phyloP scores from a whole-genome alignment of 2,888 invertebrate genomes.

The Chrysina gloriosa region DNA sequence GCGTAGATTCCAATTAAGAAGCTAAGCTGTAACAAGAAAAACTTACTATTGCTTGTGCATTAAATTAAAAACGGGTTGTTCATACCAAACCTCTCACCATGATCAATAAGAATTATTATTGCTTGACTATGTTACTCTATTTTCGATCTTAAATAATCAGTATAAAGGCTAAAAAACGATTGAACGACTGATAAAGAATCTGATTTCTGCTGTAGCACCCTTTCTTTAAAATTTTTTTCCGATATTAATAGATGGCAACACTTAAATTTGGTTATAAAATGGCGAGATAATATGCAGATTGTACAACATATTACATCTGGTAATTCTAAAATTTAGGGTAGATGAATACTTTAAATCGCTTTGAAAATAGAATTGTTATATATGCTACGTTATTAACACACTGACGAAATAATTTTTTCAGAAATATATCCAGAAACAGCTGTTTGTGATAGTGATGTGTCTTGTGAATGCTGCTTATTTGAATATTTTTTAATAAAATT shows the following conservation, averaged over 20 bases:
- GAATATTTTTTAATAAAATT: slow-evolving; percentile 20
- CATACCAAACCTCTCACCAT: slow-evolving; percentile 60
- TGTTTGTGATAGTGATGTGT: slow-evolving; percentile 39
- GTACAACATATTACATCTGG: no score
- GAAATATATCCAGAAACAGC: slow-evolving; percentile 20
- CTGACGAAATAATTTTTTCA: neutral
- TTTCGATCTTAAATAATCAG: neutral
- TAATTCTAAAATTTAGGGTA: no score
- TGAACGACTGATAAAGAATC: no score
- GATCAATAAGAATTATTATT: slow-evolving; percentile 31
- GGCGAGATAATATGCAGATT: no score
- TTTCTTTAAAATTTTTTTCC: no score
- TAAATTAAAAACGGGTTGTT: neutral
- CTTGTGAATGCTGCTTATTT: slow-evolving; percentile 21
- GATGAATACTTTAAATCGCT: no score
- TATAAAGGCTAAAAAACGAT: no score
- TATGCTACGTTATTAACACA: no score
- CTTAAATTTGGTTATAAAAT: no score
- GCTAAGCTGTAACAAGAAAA: slow-evolving; percentile 71
- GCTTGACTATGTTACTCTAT: neutral
- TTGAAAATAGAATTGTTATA: no score
- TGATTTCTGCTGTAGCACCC: no score
- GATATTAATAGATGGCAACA: slow-evolving; percentile 32
- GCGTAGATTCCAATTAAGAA: slow-evolving; percentile 78
- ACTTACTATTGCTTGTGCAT: neutral